These are phyloP conservation scores for Nycticryphes semicollaris DNA, from an alignment of 2,113 vertebrate genomes.

Conservation along the genomic window DNA sequence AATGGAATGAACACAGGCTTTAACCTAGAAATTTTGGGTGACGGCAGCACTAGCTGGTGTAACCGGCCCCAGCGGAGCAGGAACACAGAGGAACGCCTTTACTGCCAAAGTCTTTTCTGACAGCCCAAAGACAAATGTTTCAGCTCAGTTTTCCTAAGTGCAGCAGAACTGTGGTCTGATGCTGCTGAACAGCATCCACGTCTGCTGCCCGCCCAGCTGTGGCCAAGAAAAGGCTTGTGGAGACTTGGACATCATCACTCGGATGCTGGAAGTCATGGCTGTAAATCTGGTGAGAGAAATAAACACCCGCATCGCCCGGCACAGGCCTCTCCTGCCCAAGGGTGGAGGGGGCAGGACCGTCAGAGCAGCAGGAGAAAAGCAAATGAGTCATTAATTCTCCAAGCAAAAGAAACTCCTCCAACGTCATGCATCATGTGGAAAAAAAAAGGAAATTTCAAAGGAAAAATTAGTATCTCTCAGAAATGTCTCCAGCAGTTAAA, in stretches of 20 bases:
- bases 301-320: not conserved
- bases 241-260: not conserved
- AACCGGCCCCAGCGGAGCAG: not conserved
- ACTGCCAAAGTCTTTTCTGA: not conserved
- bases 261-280: not conserved
- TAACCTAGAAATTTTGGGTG: not conserved
- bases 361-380: not conserved
- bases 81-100: not conserved
- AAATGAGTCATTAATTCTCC: constrained; percentile 41
- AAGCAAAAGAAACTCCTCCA: not conserved
- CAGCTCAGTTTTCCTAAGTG: not conserved
- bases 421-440: not conserved
- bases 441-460: not conserved
- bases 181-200: not conserved
- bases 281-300: constrained; percentile 9
- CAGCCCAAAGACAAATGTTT: not conserved
- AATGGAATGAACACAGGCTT: not conserved
- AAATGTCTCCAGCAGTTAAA: not conserved
- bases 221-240: not conserved
- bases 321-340: constrained; percentile 8
- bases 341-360: not conserved
- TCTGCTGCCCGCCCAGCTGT: not conserved
- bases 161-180: not conserved
- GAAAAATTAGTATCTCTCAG: not conserved
- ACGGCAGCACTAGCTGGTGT: not conserved